These are phyloP conservation scores for Oncorhynchus mykiss DNA, from an alignment of 2,113 vertebrate species.

Conservation along the genomic window DNA sequence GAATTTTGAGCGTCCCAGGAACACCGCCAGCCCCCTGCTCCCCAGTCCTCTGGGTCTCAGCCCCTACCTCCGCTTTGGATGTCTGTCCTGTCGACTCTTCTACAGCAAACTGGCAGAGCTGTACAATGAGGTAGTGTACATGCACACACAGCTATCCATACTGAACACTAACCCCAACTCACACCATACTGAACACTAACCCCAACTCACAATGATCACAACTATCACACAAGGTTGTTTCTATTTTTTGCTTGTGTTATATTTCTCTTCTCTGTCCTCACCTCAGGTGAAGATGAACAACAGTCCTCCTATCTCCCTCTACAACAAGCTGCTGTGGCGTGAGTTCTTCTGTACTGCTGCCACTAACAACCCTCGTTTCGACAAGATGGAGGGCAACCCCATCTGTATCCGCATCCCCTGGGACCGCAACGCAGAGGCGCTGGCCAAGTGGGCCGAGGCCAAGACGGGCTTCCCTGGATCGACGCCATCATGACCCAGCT, in stretches of 20 bases:
- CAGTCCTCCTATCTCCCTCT: constrained; percentile 2
- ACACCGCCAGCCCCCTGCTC: constrained; percentile 49
- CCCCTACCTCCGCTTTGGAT: constrained; percentile 60
- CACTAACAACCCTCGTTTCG: constrained; percentile 58
- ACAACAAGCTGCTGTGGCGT: constrained; percentile 57
- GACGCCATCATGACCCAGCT: constrained; percentile 65
- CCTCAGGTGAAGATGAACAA: constrained; percentile 46
- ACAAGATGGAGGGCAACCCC: constrained; percentile 60
- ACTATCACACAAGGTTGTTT: too few species aligned
- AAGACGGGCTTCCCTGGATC: constrained; percentile 60
- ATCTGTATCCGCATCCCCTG: constrained; percentile 62
- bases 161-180: too few species aligned
- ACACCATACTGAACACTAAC: too few species aligned
- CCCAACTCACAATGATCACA: too few species aligned
- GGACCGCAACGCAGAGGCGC: constrained; percentile 54
- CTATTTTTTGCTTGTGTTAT: too few species aligned
- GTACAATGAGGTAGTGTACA: constrained; percentile 40
- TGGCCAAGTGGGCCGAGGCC: constrained; percentile 62
- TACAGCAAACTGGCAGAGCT: constrained; percentile 56
- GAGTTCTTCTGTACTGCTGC: constrained; percentile 62
- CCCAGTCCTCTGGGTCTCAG: constrained; percentile 53
- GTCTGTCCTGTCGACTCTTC: constrained; percentile 56
- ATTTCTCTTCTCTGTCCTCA: too few species aligned
- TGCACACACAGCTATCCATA: too few species aligned
- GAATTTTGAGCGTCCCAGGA: constrained; percentile 47